Evolutionary conservation across 2,113 vertebrate genomes (phyloP).

Genomic region (Rhinopomastus cyanomelas): DNA sequence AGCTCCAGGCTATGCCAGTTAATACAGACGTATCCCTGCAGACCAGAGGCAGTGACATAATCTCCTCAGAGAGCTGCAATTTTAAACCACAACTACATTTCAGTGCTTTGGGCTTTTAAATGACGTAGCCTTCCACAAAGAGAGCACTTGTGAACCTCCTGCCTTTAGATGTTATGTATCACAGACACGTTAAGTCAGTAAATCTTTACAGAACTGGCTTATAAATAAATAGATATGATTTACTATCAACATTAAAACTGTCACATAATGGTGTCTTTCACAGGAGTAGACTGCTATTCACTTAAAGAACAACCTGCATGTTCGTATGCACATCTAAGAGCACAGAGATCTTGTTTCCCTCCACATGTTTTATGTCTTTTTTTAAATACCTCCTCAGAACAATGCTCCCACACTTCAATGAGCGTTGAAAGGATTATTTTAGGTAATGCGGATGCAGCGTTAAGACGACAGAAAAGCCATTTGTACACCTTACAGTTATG

Average conservation of each 20-base stretch:
- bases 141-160: neutral
- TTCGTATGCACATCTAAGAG: neutral
- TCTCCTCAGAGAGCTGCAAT: neutral
- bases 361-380: neutral
- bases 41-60: neutral
- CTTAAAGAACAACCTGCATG: neutral
- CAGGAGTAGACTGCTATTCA: neutral
- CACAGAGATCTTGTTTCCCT: neutral
- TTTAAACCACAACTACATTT: neutral
- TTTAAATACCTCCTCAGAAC: neutral
- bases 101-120: neutral
- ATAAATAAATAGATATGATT: neutral
- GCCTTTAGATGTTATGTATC: neutral
- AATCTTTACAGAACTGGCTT: neutral
- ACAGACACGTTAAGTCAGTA: neutral
- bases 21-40: neutral
- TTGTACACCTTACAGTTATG: neutral
- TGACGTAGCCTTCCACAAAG: neutral
- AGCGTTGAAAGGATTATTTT: neutral
- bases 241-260: neutral
- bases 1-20: neutral
- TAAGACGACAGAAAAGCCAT: neutral
- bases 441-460: neutral
- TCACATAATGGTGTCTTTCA: neutral
- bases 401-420: neutral